Evolutionary conservation across 64 coral and sea anemone species (phyloP), one percentile per base, ranked within the genome.

Genomic region (Porites australiensis): DNA sequence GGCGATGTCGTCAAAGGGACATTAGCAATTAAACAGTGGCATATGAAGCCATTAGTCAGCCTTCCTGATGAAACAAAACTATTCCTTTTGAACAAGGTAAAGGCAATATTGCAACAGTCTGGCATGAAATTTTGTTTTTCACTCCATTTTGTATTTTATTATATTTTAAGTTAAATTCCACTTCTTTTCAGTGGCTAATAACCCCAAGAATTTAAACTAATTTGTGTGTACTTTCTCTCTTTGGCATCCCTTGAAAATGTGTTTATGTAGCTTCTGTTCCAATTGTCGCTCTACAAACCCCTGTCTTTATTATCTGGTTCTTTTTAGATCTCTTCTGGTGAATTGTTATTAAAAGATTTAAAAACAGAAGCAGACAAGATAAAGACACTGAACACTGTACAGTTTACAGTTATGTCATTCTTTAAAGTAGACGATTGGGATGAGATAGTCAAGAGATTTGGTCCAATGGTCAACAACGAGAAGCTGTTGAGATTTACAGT

Each of bases 41-140:
- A 74, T 9, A 74, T 48, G 71, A 74, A 74, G 71, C 37, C 71
- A 45, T 9, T 74, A 3, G 71, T 74, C 37, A 74, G 71, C 71
- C 71, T 45, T 44, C 71, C 27, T 9, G 27, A 50, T 45, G 9
- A 74, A 7, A 46, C 71, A 74, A 74, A 74, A 74, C 12, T 8
- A 11, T 74, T 6, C 3, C 71, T 74, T 74, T 74, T 74, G 13
- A 45, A 74, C 8, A 74, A 74, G 71, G 71, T 45, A 74, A 71
- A 10, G 64, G 16, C 64, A 68, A 68, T 19, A 68, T 68, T 68
- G 7, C 64, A 68, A 12, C 64, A 14, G 16, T 68, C 14, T 68
- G 8, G 22, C 64, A 68, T 68, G 19, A 71, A 71, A 37, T 71
- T 3, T 4, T 45, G 19, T 9, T 71, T 71, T 19, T 71, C 19